phyloP scores from a whole-genome alignment of 1,140 invertebrate genomes.

The Megathymus violae region DNA sequence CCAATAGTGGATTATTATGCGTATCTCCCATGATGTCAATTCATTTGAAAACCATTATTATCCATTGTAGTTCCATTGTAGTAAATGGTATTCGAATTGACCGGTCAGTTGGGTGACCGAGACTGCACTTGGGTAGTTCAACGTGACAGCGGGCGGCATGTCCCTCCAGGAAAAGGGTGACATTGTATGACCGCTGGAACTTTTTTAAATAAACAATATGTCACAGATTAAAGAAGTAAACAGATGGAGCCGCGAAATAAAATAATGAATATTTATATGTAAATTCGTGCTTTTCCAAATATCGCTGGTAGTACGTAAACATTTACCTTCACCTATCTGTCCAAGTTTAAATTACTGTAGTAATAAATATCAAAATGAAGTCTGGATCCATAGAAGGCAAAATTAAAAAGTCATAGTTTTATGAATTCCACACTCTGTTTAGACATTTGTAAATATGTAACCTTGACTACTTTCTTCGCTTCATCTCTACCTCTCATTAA shows the following conservation, averaged over 20 bases:
- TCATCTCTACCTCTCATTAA: not conserved
- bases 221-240: not conserved
- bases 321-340: too few species aligned
- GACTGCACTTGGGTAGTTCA: constrained; percentile 49
- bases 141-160: constrained; percentile 51
- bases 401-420: too few species aligned
- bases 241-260: not conserved
- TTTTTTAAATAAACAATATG: constrained; percentile 42
- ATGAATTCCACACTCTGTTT: too few species aligned
- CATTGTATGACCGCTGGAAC: constrained; percentile 69
- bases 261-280: too few species aligned
- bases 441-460: too few species aligned
- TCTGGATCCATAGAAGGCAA: too few species aligned
- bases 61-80: not conserved
- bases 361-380: too few species aligned
- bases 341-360: too few species aligned
- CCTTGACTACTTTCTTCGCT: not conserved
- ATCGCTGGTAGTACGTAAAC: too few species aligned
- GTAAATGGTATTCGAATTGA: constrained; percentile 29
- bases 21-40: too few species aligned
- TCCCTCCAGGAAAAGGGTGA: constrained; percentile 70
- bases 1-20: too few species aligned
- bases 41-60: constrained; percentile 11
- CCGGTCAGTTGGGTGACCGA: constrained; percentile 50
- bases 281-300: too few species aligned